phyloP scores from a whole-genome alignment of 2,113 vertebrate genomes.

The Chaetodon trifascialis region DNA sequence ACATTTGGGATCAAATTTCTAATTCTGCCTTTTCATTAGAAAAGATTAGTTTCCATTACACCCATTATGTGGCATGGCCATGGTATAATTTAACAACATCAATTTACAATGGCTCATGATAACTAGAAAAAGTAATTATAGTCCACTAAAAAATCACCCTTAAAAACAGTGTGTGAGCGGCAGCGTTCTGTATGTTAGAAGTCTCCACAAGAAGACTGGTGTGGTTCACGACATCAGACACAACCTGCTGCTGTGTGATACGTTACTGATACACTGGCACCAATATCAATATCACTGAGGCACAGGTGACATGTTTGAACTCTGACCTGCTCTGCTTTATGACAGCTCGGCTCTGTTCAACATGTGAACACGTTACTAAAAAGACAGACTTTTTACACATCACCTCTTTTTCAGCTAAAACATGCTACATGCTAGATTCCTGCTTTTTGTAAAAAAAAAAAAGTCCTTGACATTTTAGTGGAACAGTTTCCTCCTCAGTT shows the following conservation, averaged over 20 bases:
- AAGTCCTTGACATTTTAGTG: background rate
- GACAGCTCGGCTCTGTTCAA: background rate
- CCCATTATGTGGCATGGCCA: conserved; percentile 64
- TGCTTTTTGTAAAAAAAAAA: background rate
- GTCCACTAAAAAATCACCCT: conserved; percentile 30
- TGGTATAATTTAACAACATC: conserved; percentile 74
- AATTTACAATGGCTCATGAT: conserved; percentile 61
- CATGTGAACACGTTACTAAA: background rate
- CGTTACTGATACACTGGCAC: conserved; percentile 40
- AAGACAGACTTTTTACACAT: background rate
- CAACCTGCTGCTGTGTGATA: conserved; percentile 43
- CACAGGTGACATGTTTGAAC: background rate
- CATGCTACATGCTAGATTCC: background rate
- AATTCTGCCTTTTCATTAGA: conserved; percentile 80
- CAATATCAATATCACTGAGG: conserved; percentile 42
- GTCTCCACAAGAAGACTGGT: conserved; percentile 5
- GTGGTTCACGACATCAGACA: conserved; percentile 45
- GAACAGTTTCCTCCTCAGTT: background rate
- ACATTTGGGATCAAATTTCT: conserved; percentile 78
- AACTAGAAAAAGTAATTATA: conserved; percentile 67
- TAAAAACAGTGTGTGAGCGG: conserved; percentile 26
- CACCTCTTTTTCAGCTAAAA: background rate
- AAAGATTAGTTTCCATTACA: conserved; percentile 81
- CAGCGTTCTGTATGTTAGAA: background rate
- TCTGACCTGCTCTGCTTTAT: background rate